phyloP scores from a whole-genome alignment of 1,140 invertebrate genomes.

The Ditylenchus dipsaci region DNA sequence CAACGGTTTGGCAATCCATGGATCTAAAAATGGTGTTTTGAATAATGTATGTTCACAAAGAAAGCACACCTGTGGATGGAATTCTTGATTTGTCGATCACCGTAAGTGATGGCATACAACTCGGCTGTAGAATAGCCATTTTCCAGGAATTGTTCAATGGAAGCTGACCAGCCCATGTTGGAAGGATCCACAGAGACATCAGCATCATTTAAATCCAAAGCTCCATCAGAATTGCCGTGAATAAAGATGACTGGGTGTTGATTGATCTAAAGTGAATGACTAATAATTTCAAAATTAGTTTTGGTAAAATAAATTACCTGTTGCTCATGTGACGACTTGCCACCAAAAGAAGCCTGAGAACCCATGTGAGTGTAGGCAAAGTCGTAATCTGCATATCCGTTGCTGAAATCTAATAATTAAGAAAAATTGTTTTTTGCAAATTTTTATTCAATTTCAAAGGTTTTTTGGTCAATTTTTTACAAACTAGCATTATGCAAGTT shows the following conservation, averaged over 20 bases:
- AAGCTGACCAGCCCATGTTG: constrained; percentile 27
- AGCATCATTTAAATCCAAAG: constrained; percentile 9
- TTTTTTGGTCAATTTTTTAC: no score
- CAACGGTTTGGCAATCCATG: constrained; percentile 29
- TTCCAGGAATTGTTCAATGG: constrained; percentile 33
- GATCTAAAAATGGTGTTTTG: constrained; percentile 10
- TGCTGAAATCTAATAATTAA: constrained; percentile 4
- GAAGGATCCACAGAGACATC: constrained; percentile 18
- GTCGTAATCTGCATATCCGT: constrained; percentile 16
- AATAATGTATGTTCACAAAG: background rate
- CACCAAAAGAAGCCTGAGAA: constrained; percentile 10
- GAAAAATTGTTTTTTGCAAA: no score
- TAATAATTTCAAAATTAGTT: background rate
- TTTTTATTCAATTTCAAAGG: no score
- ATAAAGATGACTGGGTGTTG: constrained; percentile 38
- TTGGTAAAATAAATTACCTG: background rate
- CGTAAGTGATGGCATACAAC: constrained; percentile 46
- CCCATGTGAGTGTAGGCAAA: constrained; percentile 2
- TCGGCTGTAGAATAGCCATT: constrained; percentile 42
- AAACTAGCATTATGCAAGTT: no score
- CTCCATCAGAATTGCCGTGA: constrained; percentile 42
- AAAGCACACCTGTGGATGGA: constrained; percentile 9
- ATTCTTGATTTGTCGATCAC: constrained; percentile 34
- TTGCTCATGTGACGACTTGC: background rate
- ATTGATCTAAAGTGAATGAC: no score